Percentiles rank a stretch among this genome's conserved stretches.
These are phyloP conservation scores for Lepidurus packardi DNA, from an alignment of 1,140 invertebrate species.

Conservation along the genomic window DNA sequence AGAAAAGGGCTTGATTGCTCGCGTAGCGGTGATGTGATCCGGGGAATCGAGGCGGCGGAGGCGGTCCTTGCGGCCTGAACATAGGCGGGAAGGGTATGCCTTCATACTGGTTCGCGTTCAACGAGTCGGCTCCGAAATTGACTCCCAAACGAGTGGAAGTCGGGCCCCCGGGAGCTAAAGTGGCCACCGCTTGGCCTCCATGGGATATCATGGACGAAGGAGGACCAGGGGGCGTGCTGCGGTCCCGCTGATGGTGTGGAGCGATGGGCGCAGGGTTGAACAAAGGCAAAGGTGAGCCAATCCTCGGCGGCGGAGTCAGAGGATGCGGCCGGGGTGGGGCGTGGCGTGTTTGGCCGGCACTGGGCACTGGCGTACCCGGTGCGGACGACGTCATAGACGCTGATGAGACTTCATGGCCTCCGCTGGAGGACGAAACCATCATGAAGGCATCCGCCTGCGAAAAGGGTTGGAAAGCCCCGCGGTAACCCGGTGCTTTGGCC, in stretches of 20 bases:
- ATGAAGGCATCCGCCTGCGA: background rate
- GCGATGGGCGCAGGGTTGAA: conserved; percentile 27
- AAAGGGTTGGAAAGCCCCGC: conserved; percentile 45
- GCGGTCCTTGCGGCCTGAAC: background rate
- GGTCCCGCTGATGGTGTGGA: conserved; percentile 20
- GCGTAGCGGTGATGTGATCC: conserved; percentile 25
- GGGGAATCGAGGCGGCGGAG: conserved; percentile 28
- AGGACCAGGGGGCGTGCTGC: background rate
- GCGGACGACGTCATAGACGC: conserved; percentile 32
- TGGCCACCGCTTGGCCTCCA: background rate
- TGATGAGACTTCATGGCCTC: conserved; percentile 1
- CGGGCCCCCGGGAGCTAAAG: conserved; percentile 33
- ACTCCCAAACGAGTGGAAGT: conserved; percentile 14
- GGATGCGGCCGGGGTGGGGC: conserved; percentile 14
- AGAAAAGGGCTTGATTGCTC: conserved; percentile 43
- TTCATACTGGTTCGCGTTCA: conserved; percentile 31
- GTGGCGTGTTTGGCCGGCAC: conserved; percentile 20
- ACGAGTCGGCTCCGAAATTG: conserved; percentile 15
- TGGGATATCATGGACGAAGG: conserved; percentile 24
- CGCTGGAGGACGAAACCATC: background rate
- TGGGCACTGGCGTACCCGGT: conserved; percentile 33
- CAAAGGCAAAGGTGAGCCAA: conserved; percentile 27
- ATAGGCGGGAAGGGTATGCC: conserved; percentile 19
- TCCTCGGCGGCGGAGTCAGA: conserved; percentile 32
- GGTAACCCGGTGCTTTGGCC: conserved; percentile 73